Evolutionary conservation across 1,140 invertebrate genomes (phyloP).

Genomic region (Matsumurasca onukii): DNA sequence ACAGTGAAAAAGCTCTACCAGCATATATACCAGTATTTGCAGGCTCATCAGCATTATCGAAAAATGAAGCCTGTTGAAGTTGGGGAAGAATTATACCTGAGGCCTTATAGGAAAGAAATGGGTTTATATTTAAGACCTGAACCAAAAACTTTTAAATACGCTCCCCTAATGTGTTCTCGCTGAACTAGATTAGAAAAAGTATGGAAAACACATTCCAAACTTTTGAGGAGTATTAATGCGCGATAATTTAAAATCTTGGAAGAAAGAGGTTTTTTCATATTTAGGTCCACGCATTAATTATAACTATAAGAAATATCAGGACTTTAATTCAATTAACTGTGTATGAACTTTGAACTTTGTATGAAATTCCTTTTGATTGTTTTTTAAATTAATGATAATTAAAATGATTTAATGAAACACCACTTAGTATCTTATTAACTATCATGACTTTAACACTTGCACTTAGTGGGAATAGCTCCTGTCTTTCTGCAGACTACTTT

Average conservation of each 20-base stretch:
- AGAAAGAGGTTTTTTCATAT: slow-evolving; percentile 29
- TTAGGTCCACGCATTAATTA: too few species aligned
- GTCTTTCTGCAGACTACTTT: slow-evolving; percentile 1
- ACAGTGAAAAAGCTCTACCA: neutral
- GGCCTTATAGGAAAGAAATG: slow-evolving; percentile 22
- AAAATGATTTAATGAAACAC: neutral
- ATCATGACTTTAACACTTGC: too few species aligned
- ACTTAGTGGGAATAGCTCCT: too few species aligned
- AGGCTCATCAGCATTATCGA: neutral
- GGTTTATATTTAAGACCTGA: slow-evolving; percentile 3
- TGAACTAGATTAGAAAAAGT: neutral
- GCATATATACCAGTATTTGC: neutral
- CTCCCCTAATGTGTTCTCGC: slow-evolving; percentile 1
- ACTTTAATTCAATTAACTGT: neutral
- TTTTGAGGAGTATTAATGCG: slow-evolving; percentile 36
- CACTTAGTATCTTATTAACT: neutral
- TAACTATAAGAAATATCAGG: slow-evolving; percentile 16
- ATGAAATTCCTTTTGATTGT: neutral
- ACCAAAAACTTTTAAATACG: neutral
- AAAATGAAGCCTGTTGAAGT: slow-evolving; percentile 1
- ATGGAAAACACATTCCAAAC: slow-evolving; percentile 12
- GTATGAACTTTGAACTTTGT: neutral
- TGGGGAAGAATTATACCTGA: slow-evolving; percentile 28
- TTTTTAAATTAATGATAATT: neutral
- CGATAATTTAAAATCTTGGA: slow-evolving; percentile 36